A percentile compares a stretch with the other conserved stretches of the same genome.
Evolutionary conservation across 2,113 vertebrate species (phyloP).

Genomic region (Eudorcas thomsonii): DNA sequence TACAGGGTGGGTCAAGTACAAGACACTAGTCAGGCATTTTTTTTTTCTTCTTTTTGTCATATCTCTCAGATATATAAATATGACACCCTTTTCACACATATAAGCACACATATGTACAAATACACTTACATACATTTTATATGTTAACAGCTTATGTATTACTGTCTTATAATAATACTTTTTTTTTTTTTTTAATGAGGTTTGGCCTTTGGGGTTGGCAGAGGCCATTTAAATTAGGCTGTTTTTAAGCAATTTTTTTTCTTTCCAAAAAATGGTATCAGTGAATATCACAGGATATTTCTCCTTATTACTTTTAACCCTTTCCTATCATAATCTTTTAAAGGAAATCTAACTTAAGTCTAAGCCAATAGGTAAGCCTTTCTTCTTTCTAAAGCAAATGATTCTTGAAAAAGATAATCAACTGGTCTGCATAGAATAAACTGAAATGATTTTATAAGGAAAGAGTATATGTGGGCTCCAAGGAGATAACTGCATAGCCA

Average conservation of each 20-base stretch:
- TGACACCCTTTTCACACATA: background rate
- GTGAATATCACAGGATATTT: background rate
- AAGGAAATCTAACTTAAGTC: background rate
- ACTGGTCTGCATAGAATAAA: background rate
- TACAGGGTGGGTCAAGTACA: slow-evolving; percentile 69
- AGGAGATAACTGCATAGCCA: background rate
- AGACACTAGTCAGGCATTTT: background rate
- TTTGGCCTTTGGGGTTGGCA: background rate
- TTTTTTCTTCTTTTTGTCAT: background rate
- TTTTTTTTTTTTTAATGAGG: background rate
- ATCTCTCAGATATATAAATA: background rate
- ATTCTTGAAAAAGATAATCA: background rate
- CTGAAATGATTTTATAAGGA: background rate
- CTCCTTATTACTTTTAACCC: background rate
- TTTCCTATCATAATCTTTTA: background rate
- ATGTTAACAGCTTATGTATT: background rate
- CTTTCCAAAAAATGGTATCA: background rate
- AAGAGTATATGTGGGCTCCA: background rate
- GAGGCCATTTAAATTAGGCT: background rate
- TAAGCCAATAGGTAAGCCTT: background rate
- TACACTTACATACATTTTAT: background rate
- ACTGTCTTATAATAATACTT: background rate
- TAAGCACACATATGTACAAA: background rate
- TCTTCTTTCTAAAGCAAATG: background rate
- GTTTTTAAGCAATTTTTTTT: background rate